A percentile compares a stretch with the other conserved stretches of the same genome.
These are phyloP conservation scores for Corythoichthys intestinalis DNA, from an alignment of 2,113 vertebrate species.

Conservation along the genomic window DNA sequence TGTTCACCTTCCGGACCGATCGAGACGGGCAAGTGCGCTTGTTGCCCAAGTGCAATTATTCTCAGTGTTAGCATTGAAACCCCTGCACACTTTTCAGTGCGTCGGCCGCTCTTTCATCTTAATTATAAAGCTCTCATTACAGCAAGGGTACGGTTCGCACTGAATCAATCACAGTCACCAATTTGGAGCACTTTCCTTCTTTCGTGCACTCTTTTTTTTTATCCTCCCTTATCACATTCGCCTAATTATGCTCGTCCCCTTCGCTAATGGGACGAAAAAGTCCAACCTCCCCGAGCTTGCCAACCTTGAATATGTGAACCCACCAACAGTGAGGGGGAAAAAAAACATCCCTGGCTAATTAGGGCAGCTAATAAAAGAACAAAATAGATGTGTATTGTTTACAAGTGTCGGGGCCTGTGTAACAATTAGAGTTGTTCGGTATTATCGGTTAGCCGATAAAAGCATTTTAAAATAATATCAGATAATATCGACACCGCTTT, in stretches of 20 bases:
- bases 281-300: constrained; percentile 43
- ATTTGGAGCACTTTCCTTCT: constrained; percentile 51
- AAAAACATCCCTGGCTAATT: background rate
- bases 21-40: background rate
- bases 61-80: constrained; percentile 64
- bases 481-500: too few species aligned
- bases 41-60: constrained; percentile 56
- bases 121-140: constrained; percentile 81
- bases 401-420: background rate
- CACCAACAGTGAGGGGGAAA: background rate
- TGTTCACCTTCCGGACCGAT: background rate
- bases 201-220: constrained; percentile 52
- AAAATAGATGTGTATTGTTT: background rate
- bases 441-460: too few species aligned
- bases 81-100: constrained; percentile 64
- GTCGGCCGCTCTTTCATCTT: constrained; percentile 74
- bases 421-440: too few species aligned
- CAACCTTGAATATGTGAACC: constrained; percentile 51
- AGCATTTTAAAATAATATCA: too few species aligned
- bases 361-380: background rate
- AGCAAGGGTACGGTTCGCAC: constrained; percentile 63
- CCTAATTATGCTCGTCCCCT: constrained; percentile 60
- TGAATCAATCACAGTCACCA: constrained; percentile 70
- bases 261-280: constrained; percentile 57
- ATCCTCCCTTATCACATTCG: constrained; percentile 65